These are phyloP conservation scores for Gonatopus flavifemur DNA, from an alignment of 1,140 invertebrate genomes.

Conservation along the genomic window DNA sequence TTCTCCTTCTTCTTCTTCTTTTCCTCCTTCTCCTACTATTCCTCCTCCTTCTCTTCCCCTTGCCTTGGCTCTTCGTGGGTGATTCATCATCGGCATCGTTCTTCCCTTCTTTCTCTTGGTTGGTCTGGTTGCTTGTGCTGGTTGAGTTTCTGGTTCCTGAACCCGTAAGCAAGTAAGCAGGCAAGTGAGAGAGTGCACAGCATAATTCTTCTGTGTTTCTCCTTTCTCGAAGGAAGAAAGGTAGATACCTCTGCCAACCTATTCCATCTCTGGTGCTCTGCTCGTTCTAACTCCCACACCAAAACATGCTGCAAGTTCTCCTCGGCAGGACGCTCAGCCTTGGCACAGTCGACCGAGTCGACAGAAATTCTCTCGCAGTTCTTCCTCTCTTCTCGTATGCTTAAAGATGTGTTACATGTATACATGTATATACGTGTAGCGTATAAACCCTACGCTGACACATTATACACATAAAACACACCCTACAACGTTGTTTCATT, in stretches of 20 bases:
- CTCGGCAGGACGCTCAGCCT: too few species aligned
- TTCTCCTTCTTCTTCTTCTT: conserved; percentile 36
- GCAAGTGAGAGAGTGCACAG: neutral
- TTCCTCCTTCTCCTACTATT: conserved; percentile 34
- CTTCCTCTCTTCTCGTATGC: too few species aligned
- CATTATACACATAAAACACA: too few species aligned
- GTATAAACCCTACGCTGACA: too few species aligned
- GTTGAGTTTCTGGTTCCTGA: conserved; percentile 30
- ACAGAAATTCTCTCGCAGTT: too few species aligned
- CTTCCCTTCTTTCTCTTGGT: conserved; percentile 41
- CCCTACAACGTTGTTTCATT: too few species aligned
- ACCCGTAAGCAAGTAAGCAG: too few species aligned
- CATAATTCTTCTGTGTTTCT: conserved; percentile 4
- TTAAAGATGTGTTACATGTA: too few species aligned
- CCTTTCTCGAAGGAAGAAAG: neutral
- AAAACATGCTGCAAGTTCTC: too few species aligned
- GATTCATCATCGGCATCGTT: conserved; percentile 54
- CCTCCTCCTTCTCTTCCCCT: too few species aligned
- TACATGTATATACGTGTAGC: too few species aligned
- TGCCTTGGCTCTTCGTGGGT: conserved; percentile 44
- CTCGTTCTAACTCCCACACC: conserved; percentile 34
- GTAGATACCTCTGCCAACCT: neutral
- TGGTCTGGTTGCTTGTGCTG: conserved; percentile 20
- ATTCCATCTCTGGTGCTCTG: conserved; percentile 8
- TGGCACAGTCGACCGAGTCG: too few species aligned